Evolutionary conservation across 2,113 vertebrate genomes (phyloP).

Genomic region (Synodontis membranacea): DNA sequence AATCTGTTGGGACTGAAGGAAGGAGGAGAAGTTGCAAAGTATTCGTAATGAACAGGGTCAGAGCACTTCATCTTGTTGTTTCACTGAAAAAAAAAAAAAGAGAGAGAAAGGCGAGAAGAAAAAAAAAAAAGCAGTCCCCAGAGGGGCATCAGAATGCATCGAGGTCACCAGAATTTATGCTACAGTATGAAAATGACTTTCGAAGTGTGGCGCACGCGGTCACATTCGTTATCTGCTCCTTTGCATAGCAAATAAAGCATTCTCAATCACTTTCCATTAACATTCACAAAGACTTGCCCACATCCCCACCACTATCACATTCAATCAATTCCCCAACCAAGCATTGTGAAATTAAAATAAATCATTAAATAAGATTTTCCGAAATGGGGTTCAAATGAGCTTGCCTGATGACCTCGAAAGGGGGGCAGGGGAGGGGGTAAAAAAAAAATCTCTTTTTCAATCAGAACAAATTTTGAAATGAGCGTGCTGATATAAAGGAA

Average conservation of each 20-base stretch:
- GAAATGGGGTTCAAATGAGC: slow-evolving; percentile 5
- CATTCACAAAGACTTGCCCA: slow-evolving; percentile 42
- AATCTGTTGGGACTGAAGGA: not conserved
- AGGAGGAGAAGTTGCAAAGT: not conserved
- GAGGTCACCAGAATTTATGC: slow-evolving; percentile 47
- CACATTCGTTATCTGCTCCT: slow-evolving; percentile 46
- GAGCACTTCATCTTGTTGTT: slow-evolving; percentile 41
- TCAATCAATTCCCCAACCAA: slow-evolving; percentile 51
- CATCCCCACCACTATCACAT: slow-evolving; percentile 29
- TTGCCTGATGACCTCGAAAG: slow-evolving; percentile 16
- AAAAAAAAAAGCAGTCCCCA: not conserved
- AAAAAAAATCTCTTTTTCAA: not conserved
- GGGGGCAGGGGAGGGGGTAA: no score
- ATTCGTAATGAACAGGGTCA: slow-evolving; percentile 31
- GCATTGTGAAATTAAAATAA: slow-evolving; percentile 43
- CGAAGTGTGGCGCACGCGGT: slow-evolving; percentile 15
- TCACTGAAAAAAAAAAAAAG: slow-evolving; percentile 34
- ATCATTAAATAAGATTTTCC: slow-evolving; percentile 39
- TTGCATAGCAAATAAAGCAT: slow-evolving; percentile 47
- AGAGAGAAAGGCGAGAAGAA: slow-evolving; percentile 13
- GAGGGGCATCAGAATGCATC: slow-evolving; percentile 49
- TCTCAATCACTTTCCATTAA: slow-evolving; percentile 49
- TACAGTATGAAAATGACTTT: slow-evolving; percentile 53
- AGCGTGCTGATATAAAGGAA: not conserved
- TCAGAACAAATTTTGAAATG: slow-evolving; percentile 1